phyloP scores from a whole-genome alignment of 1,140 invertebrate species.

The Geopemphigus sp. region DNA sequence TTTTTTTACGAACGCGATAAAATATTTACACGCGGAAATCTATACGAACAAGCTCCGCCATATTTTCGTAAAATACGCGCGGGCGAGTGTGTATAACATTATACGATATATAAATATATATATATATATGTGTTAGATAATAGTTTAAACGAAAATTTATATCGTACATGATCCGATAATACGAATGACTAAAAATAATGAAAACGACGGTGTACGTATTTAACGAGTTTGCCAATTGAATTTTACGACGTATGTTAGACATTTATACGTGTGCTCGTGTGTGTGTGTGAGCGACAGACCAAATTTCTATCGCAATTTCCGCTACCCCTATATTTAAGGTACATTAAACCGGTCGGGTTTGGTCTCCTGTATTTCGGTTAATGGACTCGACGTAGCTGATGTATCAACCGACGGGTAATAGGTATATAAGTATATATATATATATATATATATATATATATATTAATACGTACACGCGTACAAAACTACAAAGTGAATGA shows the following conservation, averaged over 20 bases:
- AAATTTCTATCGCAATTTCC: conserved; percentile 43
- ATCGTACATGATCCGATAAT: too few relatives aligned
- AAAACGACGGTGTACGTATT: conserved; percentile 23
- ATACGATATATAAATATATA: too few relatives aligned
- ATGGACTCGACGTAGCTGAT: conserved; percentile 1
- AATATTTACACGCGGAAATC: too few relatives aligned
- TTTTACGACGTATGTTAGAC: background rate
- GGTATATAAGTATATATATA: too few relatives aligned
- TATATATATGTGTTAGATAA: too few relatives aligned
- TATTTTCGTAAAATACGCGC: too few relatives aligned
- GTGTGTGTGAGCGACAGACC: background rate
- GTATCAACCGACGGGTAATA: too few relatives aligned
- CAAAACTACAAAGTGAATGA: background rate
- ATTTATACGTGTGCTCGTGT: background rate
- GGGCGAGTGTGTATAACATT: too few relatives aligned
- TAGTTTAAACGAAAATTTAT: too few relatives aligned
- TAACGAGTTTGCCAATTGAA: conserved; percentile 42
- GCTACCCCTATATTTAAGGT: conserved; percentile 48
- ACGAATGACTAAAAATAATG: conserved; percentile 4
- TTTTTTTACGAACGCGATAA: too few relatives aligned
- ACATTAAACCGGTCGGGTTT: conserved; percentile 45
- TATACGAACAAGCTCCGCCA: too few relatives aligned
- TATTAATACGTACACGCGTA: background rate
- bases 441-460: too few relatives aligned
- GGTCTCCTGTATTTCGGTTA: conserved; percentile 33